Evolutionary conservation across 2,888 invertebrate species (phyloP), one percentile per base, ranked within the genome.

Genomic region (Oligia fasciuncula): DNA sequence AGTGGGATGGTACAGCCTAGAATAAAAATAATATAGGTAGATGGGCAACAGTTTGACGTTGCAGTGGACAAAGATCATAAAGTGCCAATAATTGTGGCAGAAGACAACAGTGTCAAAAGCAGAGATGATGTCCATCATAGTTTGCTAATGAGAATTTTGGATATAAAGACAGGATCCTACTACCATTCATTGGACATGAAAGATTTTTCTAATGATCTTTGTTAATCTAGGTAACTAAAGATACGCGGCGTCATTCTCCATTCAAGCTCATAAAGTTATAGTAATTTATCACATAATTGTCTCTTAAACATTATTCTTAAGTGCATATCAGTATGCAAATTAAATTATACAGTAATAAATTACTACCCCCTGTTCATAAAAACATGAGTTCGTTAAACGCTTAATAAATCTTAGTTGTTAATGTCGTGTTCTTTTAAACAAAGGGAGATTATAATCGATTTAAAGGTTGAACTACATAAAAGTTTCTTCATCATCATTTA

Each of bases 291-390:
- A 76, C 74, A 69, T 84, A 81, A 85, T 70, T 76, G 74, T 40
- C 62, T 43, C 29, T 78, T 79, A 80, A 70, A 71, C 85, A 73
- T 73, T 75, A 73, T 77, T 76, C 74, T 80, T 76, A 74, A 78
- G 46, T 77, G 71, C 79, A 76, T 80, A 77, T 60, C 63, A 71
- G 76, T 77, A 78, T 80, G 80, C 40, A 83, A 80, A 80, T 80
- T 83, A 29, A 77, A 80, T 83, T 63, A 68, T 63, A 63, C 54
- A 23, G 83, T 57, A 29, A 80, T 80, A 80, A 83, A 80, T 83
- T 40, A 77, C 29, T 77, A 78, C 62, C 68, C 83, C 43, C 1
- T 51, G 29, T 57, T 51, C 19, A 57, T 77, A 77, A 83, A 82
- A 54, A 82, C 54, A 77, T 46, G 35, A 62, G n/a, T 62, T 35